Percentiles rank a stretch among this genome's conserved stretches.
Conservation (phyloP, 2,888 invertebrate genomes). For the Ochropleura leucogaster region DNA sequence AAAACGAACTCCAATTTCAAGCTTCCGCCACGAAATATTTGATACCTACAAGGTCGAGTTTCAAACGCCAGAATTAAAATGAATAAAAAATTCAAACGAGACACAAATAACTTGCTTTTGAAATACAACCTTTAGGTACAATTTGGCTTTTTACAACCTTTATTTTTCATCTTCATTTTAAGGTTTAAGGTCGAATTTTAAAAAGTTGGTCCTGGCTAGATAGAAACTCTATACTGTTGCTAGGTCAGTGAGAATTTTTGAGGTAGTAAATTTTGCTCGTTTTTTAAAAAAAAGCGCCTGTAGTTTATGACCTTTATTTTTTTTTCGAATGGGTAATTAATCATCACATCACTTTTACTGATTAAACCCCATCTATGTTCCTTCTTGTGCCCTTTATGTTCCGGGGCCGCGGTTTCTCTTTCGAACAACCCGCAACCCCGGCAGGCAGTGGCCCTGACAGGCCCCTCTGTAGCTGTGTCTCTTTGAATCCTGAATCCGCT, state of each 20-base stretch:
- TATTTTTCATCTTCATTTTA: slow-evolving; percentile 28
- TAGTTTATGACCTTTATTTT: too few species aligned
- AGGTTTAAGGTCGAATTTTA: slow-evolving; percentile 23
- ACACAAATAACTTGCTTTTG: slow-evolving; percentile 42
- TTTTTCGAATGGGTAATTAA: too few species aligned
- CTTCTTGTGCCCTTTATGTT: too few species aligned
- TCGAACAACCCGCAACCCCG: too few species aligned
- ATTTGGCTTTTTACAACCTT: slow-evolving; percentile 15
- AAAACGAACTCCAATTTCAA: neutral
- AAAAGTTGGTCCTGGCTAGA: neutral
- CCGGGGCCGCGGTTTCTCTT: too few species aligned
- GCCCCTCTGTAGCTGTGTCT: too few species aligned
- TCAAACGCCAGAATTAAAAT: slow-evolving; percentile 34
- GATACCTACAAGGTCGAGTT: slow-evolving; percentile 37
- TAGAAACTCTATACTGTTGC: slow-evolving; percentile 1
- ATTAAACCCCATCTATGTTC: too few species aligned
- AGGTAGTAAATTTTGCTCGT: neutral
- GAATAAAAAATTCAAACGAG: slow-evolving; percentile 43
- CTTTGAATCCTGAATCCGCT: too few species aligned
- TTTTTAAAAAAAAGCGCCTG: neutral
- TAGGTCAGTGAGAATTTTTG: neutral
- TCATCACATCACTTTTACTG: too few species aligned
- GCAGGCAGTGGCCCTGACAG: too few species aligned
- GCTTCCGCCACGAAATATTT: slow-evolving; percentile 19
- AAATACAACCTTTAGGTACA: slow-evolving; percentile 22